A percentile compares a stretch with the other conserved stretches of the same genome.
phyloP scores from a whole-genome alignment of 2,113 vertebrate species.

The Genyomyrus donnyi region DNA sequence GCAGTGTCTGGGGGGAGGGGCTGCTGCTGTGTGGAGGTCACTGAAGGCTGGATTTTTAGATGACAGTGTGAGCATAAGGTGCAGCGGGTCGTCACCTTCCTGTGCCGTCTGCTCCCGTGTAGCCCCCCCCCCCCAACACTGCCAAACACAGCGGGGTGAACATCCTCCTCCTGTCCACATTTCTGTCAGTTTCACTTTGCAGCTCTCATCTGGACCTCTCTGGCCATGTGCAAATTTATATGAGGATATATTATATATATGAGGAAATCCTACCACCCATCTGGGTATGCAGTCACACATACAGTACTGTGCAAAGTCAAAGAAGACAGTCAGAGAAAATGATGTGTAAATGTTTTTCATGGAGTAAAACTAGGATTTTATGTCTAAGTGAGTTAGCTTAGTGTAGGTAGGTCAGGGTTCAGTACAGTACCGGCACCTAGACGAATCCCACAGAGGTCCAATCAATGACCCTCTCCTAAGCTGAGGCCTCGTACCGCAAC shows the following conservation, averaged over 20 bases:
- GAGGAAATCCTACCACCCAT: background rate
- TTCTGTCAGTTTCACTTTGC: background rate
- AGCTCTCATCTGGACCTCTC: background rate
- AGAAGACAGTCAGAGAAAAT: background rate
- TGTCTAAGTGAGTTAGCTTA: background rate
- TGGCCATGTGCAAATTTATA: background rate
- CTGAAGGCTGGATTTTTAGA: background rate
- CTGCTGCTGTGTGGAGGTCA: background rate
- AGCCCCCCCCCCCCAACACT: background rate
- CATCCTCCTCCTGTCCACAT: background rate
- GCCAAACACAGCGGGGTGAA: background rate
- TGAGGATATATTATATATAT: background rate
- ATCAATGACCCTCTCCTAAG: background rate
- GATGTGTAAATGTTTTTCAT: background rate
- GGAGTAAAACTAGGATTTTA: background rate
- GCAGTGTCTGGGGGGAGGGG: background rate
- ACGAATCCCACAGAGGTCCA: background rate
- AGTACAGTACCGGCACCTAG: background rate
- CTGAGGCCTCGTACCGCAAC: background rate
- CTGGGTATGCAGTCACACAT: no score
- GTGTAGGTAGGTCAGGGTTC: background rate
- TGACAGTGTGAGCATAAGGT: background rate
- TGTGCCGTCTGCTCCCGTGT: background rate
- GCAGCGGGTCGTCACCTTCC: background rate
- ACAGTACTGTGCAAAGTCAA: background rate